Conservation (phyloP, 2,888 invertebrate genomes). For the Villa cingulata region DNA sequence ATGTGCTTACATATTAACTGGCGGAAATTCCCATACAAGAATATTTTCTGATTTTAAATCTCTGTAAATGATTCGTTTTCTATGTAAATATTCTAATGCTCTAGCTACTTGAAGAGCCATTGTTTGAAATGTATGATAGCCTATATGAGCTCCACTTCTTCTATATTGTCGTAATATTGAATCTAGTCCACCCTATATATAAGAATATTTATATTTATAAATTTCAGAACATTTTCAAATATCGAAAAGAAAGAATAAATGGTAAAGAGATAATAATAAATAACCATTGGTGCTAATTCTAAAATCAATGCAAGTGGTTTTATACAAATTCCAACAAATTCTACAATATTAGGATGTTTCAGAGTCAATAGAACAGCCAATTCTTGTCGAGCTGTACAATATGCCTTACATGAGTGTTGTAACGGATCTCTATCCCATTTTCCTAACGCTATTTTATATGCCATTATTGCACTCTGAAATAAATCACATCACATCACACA, state of each 20-base stretch:
- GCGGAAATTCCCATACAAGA: conserved; percentile 91
- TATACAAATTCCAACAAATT: conserved; percentile 78
- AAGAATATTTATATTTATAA: conserved; percentile 3
- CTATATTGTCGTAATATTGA: conserved; percentile 70
- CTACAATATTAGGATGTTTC: conserved; percentile 83
- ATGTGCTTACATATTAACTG: conserved; percentile 40
- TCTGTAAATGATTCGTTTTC: conserved; percentile 77
- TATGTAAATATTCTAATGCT: conserved; percentile 90
- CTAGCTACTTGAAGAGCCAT: conserved; percentile 82
- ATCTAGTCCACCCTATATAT: conserved; percentile 66
- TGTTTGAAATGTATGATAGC: conserved; percentile 67
- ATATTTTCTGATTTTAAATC: conserved; percentile 85
- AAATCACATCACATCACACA: too few species aligned
- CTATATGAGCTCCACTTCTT: conserved; percentile 68
- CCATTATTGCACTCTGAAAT: conserved; percentile 33
- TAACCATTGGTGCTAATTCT: conserved; percentile 65
- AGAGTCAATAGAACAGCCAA: conserved; percentile 73
- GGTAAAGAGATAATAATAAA: not conserved
- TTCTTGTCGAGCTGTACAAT: conserved; percentile 92
- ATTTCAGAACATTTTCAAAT: not conserved
- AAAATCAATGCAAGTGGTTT: conserved; percentile 80
- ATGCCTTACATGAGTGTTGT: conserved; percentile 88
- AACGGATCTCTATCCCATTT: conserved; percentile 91
- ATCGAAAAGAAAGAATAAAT: not conserved
- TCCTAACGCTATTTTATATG: conserved; percentile 52